A percentile compares a stretch with the other conserved stretches of the same genome.
phyloP scores from a whole-genome alignment of 2,888 invertebrate genomes.

The Tetrapedia diversipes region DNA sequence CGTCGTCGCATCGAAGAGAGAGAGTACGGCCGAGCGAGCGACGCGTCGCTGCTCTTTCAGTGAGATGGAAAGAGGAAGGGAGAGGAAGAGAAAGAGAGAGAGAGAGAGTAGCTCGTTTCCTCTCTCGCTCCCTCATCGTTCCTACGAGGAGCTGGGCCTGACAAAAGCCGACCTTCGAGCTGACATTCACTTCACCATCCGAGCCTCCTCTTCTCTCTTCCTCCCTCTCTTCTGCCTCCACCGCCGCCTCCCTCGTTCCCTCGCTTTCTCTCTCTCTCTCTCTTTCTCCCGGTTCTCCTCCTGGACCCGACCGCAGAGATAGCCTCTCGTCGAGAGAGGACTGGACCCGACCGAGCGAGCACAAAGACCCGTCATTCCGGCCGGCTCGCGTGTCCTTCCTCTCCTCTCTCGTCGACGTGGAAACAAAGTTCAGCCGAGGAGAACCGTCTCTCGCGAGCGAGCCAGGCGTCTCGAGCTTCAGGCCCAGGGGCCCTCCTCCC shows the following conservation, averaged over 20 bases:
- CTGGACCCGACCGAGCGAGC: slow-evolving; percentile 70
- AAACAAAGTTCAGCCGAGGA: slow-evolving; percentile 51
- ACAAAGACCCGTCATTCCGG: slow-evolving; percentile 79
- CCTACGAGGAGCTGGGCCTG: slow-evolving; percentile 66
- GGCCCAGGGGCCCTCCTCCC: not conserved
- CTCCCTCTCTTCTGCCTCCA: slow-evolving; percentile 36
- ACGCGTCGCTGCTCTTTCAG: too few species aligned
- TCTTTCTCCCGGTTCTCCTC: slow-evolving; percentile 37
- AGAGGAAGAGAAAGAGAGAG: slow-evolving; percentile 8
- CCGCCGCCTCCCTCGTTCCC: too few species aligned
- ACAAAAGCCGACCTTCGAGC: slow-evolving; percentile 83
- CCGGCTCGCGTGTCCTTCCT: slow-evolving; percentile 69
- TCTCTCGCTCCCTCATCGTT: slow-evolving; percentile 35
- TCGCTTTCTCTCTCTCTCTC: slow-evolving; percentile 40
- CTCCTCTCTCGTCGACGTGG: slow-evolving; percentile 55
- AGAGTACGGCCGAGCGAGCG: too few species aligned
- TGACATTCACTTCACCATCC: slow-evolving; percentile 81
- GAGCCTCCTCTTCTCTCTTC: slow-evolving; percentile 54
- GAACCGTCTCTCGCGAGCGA: slow-evolving; percentile 35
- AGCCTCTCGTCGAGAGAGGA: slow-evolving; percentile 58
- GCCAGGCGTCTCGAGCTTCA: slow-evolving; percentile 18
- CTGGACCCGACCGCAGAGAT: slow-evolving; percentile 53
- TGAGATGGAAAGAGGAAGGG: too few species aligned
- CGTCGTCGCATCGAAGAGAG: too few species aligned
- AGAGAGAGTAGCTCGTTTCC: slow-evolving; percentile 12